Evolutionary conservation across 2,113 vertebrate genomes (phyloP), one percentile per base, ranked within the genome.

Genomic region (Misgurnus anguillicaudatus): DNA sequence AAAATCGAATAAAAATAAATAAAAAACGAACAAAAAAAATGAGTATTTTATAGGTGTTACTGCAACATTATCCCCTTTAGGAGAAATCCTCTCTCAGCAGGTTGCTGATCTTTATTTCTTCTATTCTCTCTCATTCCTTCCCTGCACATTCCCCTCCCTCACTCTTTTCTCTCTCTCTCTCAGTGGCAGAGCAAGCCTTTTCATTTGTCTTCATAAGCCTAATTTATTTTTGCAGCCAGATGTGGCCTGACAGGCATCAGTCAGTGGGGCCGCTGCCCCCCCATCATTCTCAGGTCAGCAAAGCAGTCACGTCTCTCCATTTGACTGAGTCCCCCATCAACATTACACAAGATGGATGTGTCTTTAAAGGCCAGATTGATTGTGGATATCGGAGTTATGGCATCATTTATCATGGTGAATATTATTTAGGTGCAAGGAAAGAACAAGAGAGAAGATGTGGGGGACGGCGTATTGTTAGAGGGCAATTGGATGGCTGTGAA

Each of bases 341-440:
- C 96, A 94, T 96, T 96, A 95, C 92, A 92, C 94, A 96, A 98
- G 96, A 98, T 96, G 95, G 95, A 99, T 98, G 95, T 94, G 94
- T 96, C 95, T 96, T 97, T 97, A 96, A 96, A 95, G 94, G 93
- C 92, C 92, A 95, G 98, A 98, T 97, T 97, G 96, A 99, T 99
- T 96, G 97, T 94, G 94, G 96, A 97, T 97, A 97, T 96, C 91
- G 90, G 95, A 95, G 94, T 96, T 96, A 96, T 95, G 94, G 94
- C 94, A 92, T 92, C 95, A 94, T 98, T 96, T 96, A 93, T 96
- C 95, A 96, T 94, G 90, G 90, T 93, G 94, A 94, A 92, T 96
- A 94, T 95, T 95, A 95, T 96, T 95, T 94, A 95, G 94, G 94
- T 94, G 94, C 93, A 90, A 39, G 92, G 70, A 90, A 94, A 93